phyloP scores from a whole-genome alignment of 2,797 vertebrate genomes.

The Paramormyrops hopkinsi region DNA sequence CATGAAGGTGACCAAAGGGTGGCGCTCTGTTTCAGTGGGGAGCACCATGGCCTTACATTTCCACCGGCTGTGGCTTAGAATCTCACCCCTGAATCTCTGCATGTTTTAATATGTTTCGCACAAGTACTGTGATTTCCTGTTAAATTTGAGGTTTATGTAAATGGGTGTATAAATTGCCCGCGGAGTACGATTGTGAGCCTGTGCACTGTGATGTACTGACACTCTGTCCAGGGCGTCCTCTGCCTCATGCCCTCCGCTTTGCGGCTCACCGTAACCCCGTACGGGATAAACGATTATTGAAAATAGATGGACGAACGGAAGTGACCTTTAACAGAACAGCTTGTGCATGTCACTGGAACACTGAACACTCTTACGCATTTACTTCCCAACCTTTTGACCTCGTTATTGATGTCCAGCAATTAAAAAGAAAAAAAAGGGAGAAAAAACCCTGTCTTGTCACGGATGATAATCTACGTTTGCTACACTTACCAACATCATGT shows the following conservation, averaged over 20 bases:
- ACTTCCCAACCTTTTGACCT: background rate
- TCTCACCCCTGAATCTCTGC: background rate
- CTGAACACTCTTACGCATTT: background rate
- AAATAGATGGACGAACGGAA: background rate
- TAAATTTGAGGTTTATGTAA: background rate
- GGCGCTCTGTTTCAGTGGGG: background rate
- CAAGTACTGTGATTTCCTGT: background rate
- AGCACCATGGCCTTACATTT: background rate
- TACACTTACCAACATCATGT: background rate
- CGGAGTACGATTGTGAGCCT: background rate
- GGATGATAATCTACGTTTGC: background rate
- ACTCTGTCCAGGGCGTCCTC: background rate
- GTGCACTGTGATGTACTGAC: background rate
- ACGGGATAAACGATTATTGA: background rate
- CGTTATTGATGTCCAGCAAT: background rate
- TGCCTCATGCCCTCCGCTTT: background rate
- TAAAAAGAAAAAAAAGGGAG: background rate
- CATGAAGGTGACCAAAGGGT: background rate
- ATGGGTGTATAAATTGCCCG: background rate
- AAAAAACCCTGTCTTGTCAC: background rate
- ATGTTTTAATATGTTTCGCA: background rate
- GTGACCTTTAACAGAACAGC: background rate
- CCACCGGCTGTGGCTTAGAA: background rate
- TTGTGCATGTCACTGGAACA: background rate
- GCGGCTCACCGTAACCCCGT: background rate